Conservation (phyloP, 2,888 invertebrate genomes). For the Ptychoptera albimana region DNA sequence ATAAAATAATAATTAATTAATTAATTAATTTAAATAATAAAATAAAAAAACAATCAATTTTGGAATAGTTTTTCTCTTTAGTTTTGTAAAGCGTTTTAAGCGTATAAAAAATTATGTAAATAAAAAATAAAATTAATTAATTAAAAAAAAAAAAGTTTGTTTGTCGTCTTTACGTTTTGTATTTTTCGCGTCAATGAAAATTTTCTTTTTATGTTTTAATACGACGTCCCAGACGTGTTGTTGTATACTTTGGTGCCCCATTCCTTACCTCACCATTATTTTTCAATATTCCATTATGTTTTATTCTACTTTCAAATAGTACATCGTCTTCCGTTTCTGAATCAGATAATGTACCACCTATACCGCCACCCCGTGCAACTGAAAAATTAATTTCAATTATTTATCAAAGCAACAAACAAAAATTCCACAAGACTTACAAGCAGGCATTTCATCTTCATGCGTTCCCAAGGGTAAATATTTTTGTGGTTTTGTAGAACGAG, state of each 20-base stretch:
- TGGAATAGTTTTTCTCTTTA: too few species aligned
- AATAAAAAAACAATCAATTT: too few species aligned
- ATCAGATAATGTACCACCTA: constrained; percentile 42
- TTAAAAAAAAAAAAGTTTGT: neutral
- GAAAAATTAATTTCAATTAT: constrained; percentile 7
- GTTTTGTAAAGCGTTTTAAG: too few species aligned
- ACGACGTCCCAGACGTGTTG: constrained; percentile 26
- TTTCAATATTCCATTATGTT: constrained; percentile 19
- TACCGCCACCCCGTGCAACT: constrained; percentile 26
- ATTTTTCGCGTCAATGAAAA: constrained; percentile 4
- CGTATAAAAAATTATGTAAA: too few species aligned
- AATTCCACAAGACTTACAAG: constrained; percentile 20
- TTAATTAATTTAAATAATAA: neutral
- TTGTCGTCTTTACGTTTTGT: neutral
- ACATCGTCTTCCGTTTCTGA: constrained; percentile 76
- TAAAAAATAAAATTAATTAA: neutral
- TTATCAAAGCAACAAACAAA: constrained; percentile 4
- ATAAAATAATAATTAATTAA: too few species aligned
- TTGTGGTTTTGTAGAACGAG: constrained; percentile 36
- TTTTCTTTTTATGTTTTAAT: constrained; percentile 25
- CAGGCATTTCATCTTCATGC: constrained; percentile 44
- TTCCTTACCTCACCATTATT: constrained; percentile 12
- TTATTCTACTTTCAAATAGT: constrained; percentile 51
- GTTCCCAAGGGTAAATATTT: constrained; percentile 56
- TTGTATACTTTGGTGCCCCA: constrained; percentile 18